Conservation (phyloP, 2,888 invertebrate species). For the Cerceris ruficornis region DNA sequence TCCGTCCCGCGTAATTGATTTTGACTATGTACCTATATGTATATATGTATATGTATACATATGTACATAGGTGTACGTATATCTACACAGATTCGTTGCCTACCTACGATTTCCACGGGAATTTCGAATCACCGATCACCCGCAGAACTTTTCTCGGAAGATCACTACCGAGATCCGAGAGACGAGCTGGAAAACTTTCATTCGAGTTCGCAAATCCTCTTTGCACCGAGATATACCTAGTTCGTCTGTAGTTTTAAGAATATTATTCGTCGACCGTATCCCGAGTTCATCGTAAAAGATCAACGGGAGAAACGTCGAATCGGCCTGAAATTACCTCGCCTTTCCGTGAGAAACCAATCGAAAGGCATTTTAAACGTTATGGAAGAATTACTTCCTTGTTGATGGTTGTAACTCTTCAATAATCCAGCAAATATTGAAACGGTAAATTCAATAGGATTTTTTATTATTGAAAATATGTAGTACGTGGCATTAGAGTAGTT, state of each 20-base stretch:
- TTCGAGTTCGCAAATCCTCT: conserved; percentile 64
- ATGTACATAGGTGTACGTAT: conserved; percentile 9
- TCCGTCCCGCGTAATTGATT: conserved; percentile 51
- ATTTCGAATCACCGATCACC: conserved; percentile 57
- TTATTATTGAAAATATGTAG: too few species aligned
- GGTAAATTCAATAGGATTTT: too few species aligned
- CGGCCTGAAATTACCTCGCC: background rate
- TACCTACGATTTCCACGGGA: conserved; percentile 23
- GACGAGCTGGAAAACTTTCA: conserved; percentile 55
- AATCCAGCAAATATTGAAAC: too few species aligned
- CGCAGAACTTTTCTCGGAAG: conserved; percentile 51
- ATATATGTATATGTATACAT: conserved; percentile 30
- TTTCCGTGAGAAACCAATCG: background rate
- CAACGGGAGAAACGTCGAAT: conserved; percentile 8
- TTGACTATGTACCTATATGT: conserved; percentile 31
- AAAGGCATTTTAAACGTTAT: background rate
- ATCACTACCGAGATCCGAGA: conserved; percentile 53
- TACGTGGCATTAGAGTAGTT: too few species aligned
- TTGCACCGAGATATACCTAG: conserved; percentile 46
- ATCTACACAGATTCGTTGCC: conserved; percentile 27
- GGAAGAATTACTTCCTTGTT: background rate
- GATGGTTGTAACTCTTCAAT: background rate
- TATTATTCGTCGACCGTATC: conserved; percentile 51
- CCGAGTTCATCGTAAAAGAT: conserved; percentile 18
- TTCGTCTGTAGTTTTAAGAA: conserved; percentile 52